Evolutionary conservation across 1,140 invertebrate species (phyloP).

Genomic region (Drosophila ercepeae): DNA sequence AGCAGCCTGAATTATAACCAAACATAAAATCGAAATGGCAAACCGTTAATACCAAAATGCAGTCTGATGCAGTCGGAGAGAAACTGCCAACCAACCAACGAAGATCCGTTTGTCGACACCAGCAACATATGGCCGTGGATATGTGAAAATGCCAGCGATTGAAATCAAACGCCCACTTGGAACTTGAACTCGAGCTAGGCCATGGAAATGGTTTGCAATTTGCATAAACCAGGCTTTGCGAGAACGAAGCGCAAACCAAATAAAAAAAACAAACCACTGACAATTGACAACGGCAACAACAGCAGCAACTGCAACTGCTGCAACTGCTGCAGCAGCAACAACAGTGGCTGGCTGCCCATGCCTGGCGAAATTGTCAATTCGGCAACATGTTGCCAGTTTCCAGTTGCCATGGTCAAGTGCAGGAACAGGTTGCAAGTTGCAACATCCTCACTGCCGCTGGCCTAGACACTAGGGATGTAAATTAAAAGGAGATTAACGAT

Average conservation of each 20-base stretch:
- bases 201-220: conserved; percentile 73
- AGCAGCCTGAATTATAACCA: conserved; percentile 74
- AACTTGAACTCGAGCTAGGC: conserved; percentile 56
- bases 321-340: conserved; percentile 27
- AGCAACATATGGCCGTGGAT: conserved; percentile 60
- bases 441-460: conserved; percentile 59
- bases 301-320: conserved; percentile 6
- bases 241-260: conserved; percentile 11
- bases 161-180: conserved; percentile 81
- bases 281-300: conserved; percentile 70
- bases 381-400: conserved; percentile 68
- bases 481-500: no score
- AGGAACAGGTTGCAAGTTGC: conserved; percentile 78
- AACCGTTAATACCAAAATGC: conserved; percentile 70
- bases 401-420: conserved; percentile 72
- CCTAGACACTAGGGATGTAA: conserved; percentile 31
- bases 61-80: not conserved
- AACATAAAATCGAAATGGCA: conserved; percentile 77
- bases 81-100: conserved; percentile 10
- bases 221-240: conserved; percentile 70
- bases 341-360: conserved; percentile 53
- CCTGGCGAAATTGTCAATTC: conserved; percentile 77
- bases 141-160: conserved; percentile 78
- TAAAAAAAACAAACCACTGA: conserved; percentile 43
- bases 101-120: conserved; percentile 67